Base-by-base conservation (phyloP, 1,140 invertebrate species). In the Proctacanthus coquilletti region DNA sequence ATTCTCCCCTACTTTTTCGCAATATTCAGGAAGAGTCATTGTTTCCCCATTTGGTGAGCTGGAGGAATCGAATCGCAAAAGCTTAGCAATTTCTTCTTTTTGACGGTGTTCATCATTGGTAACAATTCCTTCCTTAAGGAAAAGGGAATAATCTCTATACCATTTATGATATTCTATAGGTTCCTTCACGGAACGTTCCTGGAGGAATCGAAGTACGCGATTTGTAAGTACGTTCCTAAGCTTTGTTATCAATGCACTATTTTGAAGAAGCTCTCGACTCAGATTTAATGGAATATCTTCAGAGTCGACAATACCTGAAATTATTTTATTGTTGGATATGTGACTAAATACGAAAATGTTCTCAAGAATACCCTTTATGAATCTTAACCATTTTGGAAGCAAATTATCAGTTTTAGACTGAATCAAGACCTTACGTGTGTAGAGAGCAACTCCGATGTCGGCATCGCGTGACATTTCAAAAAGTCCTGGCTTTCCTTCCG, bases 211-310 rank as follows among this genome's bases (percentile, higher is more conserved):
- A 1, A 97, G 56, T 30, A 95, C 67, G 45, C 84, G 69, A 40
- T 77, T 80, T 1, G 88, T 89, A 10, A 98, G 62, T 20, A 95
- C 86, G 38, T 71, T 76, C 18, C 81, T 69, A 5, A 97, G 60
- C 64, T 89, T 92, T 20, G 84, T 72, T 40, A 98, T 94, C 2
- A 97, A 67, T 18, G 75, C 70, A 58, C 85, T 91, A 51, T 96
- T 93, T 64, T 98, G 94, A 11, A 98, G 65, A 27, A 98, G 65
- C 63, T 98, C 94, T 55, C 94, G 69, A 52, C 89, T 95, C 29
- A 98, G 69, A 73, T 98, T 97, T 14, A 98, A 66, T 8, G 93
- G 94, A 69, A 98, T 96, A 55, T 98, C 93, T 69, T 97, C 93
- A 5, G 87, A 94, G 65, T 97, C 93, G 6, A 97, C 87, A 18